Evolutionary conservation across 2,888 invertebrate species (phyloP).

Genomic region (Scaptomyza tumidula): DNA sequence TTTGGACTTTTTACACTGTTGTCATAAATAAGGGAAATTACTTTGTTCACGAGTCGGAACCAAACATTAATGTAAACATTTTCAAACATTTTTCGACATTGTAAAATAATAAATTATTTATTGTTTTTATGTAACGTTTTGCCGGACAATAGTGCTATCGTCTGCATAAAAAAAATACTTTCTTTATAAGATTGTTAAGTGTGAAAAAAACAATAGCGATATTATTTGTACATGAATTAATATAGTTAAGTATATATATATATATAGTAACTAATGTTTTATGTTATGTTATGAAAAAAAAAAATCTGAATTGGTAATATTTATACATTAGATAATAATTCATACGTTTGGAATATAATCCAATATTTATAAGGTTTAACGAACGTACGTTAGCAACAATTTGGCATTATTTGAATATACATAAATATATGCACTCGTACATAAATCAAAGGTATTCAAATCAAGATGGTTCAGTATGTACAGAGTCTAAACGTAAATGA

Average conservation of each 20-base stretch:
- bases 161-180: too few relatives aligned
- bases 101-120: too few relatives aligned
- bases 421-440: constrained; percentile 1
- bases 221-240: neutral
- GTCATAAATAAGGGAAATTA: constrained; percentile 9
- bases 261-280: neutral
- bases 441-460: constrained; percentile 21
- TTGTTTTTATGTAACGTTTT: too few relatives aligned
- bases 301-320: constrained; percentile 2
- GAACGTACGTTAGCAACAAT: constrained; percentile 24
- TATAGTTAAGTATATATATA: neutral
- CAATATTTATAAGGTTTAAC: constrained; percentile 39
- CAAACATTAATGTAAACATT: too few relatives aligned
- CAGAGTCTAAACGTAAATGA: neutral
- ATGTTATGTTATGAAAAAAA: neutral
- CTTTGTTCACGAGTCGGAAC: too few relatives aligned
- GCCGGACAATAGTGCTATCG: neutral
- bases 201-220: neutral
- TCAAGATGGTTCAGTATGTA: constrained; percentile 4
- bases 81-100: too few relatives aligned
- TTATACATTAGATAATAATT: constrained; percentile 10
- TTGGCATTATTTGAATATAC: constrained; percentile 11
- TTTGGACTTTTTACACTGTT: constrained; percentile 21
- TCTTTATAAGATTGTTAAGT: neutral
- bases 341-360: constrained; percentile 14